A percentile compares a stretch with the other conserved stretches of the same genome.
phyloP scores from a whole-genome alignment of 1,140 invertebrate species.

The Euschistus heros region DNA sequence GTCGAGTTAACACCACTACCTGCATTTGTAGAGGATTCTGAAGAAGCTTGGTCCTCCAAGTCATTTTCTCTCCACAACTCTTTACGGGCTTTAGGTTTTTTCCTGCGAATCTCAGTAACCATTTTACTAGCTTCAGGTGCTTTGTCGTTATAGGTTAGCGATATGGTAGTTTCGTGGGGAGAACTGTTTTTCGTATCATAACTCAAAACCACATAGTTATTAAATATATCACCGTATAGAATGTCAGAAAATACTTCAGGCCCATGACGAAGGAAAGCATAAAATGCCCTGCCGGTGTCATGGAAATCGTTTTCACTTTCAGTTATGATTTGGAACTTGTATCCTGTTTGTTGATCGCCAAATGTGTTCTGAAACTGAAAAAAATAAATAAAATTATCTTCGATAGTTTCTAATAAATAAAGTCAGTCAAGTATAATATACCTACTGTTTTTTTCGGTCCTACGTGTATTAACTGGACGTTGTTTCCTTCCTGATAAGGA shows the following conservation, averaged over 20 bases:
- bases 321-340: conserved; percentile 39
- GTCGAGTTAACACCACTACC: too few species aligned
- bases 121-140: not conserved
- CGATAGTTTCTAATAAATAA: too few species aligned
- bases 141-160: conserved; percentile 12
- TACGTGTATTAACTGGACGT: not conserved
- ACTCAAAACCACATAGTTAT: conserved; percentile 24
- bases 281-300: conserved; percentile 28
- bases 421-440: not conserved
- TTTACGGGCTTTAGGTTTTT: too few species aligned
- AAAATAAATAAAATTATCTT: not conserved
- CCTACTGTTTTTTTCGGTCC: conserved; percentile 10
- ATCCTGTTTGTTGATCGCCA: conserved; percentile 34
- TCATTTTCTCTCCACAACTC: too few species aligned
- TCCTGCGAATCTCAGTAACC: too few species aligned
- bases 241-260: conserved; percentile 29
- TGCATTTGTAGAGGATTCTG: too few species aligned
- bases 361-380: conserved; percentile 24
- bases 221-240: conserved; percentile 25
- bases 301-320: conserved; percentile 37
- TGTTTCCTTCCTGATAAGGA: not conserved
- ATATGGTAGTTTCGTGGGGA: conserved; percentile 27
- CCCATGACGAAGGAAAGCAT: conserved; percentile 25
- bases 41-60: too few species aligned
- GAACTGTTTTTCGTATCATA: conserved; percentile 30